Base-by-base conservation (phyloP, 1,140 invertebrate species). In the Limonius californicus region DNA sequence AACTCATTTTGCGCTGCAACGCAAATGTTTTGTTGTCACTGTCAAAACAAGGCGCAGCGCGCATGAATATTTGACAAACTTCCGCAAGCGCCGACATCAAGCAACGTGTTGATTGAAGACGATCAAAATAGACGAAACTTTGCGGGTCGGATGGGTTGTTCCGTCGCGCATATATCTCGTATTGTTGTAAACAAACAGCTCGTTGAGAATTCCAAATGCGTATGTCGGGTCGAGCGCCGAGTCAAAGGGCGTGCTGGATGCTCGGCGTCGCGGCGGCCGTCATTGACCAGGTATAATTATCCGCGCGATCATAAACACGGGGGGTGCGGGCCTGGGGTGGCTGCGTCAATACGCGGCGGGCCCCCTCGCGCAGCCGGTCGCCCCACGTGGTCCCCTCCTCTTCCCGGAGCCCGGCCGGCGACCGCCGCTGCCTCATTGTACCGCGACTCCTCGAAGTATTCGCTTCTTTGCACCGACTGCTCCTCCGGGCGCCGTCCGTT, bases 271-370 rank as follows among this genome's bases (percentile, higher is more conserved):
- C 60, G 54, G 35, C 54, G 39, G n/a, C 50, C 60, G 53, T 57
- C 60, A 62, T 62, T 62, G 60, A 62, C 60, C 60, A 62, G 60
- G 60, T 62, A 62, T 62, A 62, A 62, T 62, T 62, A 62, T 62
- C 60, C 39, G 54, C 39, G 60, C 54, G 54, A 57, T 62, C 54
- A 53, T 57, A 62, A 57, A 62, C 21, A 62, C 60, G 35, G 35
- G 45, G 60, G 35, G 57, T 23, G 47, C 32, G 35, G 32, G 21
- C 12, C 23, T 57, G 54, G 60, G 54, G 54, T 62, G 54, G 60
- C 60, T 62, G 60, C 60, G 60, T 62, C 60, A 62, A 62, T 62
- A 62, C 58, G 54, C 27, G 42, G 19, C 60, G 54, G 59, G 20
- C 39, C 50, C 59, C 53, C 32, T 35, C 45, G 60, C 60, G 60